Evolutionary conservation across 2,888 invertebrate genomes (phyloP).

Genomic region (Entomobrya proxima): DNA sequence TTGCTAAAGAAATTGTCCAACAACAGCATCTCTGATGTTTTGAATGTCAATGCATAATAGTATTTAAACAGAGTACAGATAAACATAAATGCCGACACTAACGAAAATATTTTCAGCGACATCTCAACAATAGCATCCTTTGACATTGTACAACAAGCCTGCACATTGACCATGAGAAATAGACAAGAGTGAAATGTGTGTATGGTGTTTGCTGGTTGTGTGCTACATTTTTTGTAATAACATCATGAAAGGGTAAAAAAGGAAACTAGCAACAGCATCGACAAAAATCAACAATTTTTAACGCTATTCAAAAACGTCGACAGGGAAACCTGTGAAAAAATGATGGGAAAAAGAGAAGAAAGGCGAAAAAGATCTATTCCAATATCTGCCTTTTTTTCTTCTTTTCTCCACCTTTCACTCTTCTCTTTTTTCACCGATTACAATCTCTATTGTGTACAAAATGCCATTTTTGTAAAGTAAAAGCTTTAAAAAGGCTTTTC

Average conservation of each 20-base stretch:
- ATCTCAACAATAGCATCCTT: background rate
- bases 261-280: slow-evolving; percentile 66
- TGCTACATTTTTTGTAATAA: background rate
- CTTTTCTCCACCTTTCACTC: slow-evolving; percentile 70
- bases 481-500: slow-evolving; percentile 70
- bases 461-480: slow-evolving; percentile 72
- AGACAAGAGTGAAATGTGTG: background rate
- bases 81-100: background rate
- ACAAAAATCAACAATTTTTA: slow-evolving; percentile 76
- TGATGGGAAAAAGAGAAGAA: slow-evolving; percentile 53
- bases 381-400: slow-evolving; percentile 71
- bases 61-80: background rate
- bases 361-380: slow-evolving; percentile 67
- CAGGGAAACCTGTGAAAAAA: slow-evolving; percentile 59
- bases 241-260: background rate
- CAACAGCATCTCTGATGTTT: no score
- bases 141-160: background rate
- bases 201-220: background rate
- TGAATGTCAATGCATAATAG: no score
- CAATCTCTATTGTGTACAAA: slow-evolving; percentile 76
- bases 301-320: slow-evolving; percentile 74
- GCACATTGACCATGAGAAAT: slow-evolving; percentile 24
- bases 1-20: no score
- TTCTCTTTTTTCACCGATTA: slow-evolving; percentile 73
- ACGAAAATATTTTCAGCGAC: no score